phyloP scores from a whole-genome alignment of 2,888 invertebrate genomes.

The Cyclophora albipunctata region DNA sequence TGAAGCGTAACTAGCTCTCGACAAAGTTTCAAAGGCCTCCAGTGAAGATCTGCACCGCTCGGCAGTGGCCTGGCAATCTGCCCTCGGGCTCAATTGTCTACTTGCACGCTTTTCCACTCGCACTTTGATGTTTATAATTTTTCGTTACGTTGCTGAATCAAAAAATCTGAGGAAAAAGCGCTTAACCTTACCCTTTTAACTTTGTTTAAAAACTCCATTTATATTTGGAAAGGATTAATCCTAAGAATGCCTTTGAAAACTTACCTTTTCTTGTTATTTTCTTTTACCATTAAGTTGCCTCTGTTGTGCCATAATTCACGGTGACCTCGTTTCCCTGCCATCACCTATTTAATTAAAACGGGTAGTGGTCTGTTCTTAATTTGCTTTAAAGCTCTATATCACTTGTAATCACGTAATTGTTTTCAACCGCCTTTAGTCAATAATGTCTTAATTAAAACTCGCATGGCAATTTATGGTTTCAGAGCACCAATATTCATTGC shows the following conservation, averaged over 20 bases:
- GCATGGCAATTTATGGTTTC: not conserved
- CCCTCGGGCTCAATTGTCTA: conserved; percentile 20
- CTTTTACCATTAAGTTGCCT: no score
- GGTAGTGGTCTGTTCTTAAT: conserved; percentile 23
- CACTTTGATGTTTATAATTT: conserved; percentile 4
- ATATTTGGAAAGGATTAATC: no score
- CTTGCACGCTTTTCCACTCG: conserved; percentile 17
- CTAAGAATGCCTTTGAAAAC: no score
- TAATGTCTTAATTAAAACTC: conserved; percentile 10
- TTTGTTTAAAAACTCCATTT: no score
- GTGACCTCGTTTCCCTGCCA: conserved; percentile 26
- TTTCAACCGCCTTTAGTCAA: not conserved
- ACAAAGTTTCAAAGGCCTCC: conserved; percentile 33
- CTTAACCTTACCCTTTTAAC: no score
- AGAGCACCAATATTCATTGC: not conserved
- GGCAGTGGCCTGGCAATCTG: conserved; percentile 21
- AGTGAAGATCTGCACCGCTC: conserved; percentile 24
- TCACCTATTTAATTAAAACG: conserved; percentile 29
- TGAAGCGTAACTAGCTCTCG: conserved; percentile 24
- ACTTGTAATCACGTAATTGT: conserved; percentile 10
- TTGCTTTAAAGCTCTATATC: conserved; percentile 18
- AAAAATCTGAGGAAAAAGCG: no score
- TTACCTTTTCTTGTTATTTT: no score
- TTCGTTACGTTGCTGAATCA: no score
- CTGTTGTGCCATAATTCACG: conserved; percentile 8